Evolutionary conservation across 2,113 vertebrate species (phyloP), one percentile per base, ranked within the genome.

Genomic region (Orthonyx spaldingii): DNA sequence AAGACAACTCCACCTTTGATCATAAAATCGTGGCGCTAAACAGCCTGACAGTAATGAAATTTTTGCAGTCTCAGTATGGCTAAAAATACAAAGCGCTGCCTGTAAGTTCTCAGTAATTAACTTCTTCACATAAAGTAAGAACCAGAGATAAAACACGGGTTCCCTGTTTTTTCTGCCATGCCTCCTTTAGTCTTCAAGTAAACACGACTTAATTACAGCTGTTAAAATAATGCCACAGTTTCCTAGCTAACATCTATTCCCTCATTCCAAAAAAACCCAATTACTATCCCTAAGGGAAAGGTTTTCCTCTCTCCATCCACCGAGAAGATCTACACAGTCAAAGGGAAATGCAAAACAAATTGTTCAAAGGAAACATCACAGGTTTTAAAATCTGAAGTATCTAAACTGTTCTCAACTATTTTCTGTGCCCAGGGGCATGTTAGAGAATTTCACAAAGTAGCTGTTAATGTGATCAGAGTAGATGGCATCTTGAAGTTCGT

Each of bases 1-100:
- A 84, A 87, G 69, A 35, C 72, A 94, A 20, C 69, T 82, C 57
- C n/a, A 89, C 41, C 84, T 94, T 91, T 95, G 77, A 89, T 91
- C 77, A 91, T 1, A 6, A 6, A 78, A 92, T 78, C 26, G 12
- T 1, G 1, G 46, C 84, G 30, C 74, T 78, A 16, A 92, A 68
- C 69, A 87, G 77, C 41, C 64, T 87, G 94, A 89, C 80, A 93
- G 39, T 41, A 59, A 72, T 50, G 39, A 74, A 92, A 89, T 71
- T 65, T 80, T 4, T 74, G n/a, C 72, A 74, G 79, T 22, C 49
- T 78, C 44, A 4, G 11, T 56, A 33, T 6, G 75, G 69, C 47
- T 76, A 64, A 84, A 94, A 90, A 91, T 21, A 68, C 30, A 72
- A 55, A 22, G 49, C 14, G 12, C n/a, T 61, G 57, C 41, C 74